Evolutionary conservation across 2,797 vertebrate species (phyloP), one percentile per base, ranked within the genome.

Genomic region (Coilia nasus): DNA sequence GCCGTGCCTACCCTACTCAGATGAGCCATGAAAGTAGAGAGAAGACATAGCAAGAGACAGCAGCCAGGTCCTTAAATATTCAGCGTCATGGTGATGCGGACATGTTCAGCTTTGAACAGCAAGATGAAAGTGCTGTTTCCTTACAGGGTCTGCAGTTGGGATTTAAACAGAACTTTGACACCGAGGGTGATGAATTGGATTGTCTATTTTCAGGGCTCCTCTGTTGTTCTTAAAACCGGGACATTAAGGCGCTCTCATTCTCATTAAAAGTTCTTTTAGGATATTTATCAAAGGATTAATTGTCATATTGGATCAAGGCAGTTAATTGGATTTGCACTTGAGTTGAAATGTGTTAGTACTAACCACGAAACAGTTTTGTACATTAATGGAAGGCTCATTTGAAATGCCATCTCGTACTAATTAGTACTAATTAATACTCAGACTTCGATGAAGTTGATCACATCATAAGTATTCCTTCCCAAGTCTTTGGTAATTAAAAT

Each of bases 291-390:
- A 5, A 0, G 67, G 28, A 35, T 75, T 17, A 75, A 75, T 75
- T 75, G 67, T 75, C 14, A 75, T 19, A 75, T 75, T 75, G 67
- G 67, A 67, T 67, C 23, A 75, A 35, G 67, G 67, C 67, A 35
- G 67, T 75, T 75, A 75, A 75, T 75, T 75, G 67, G 67, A 75
- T 19, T 75, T 75, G 28, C 31, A 75, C 28, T 75, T 35, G 28
- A 75, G 67, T 75, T 75, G 28, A 75, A 31, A 35, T 75, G 67
- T 75, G 64, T 71, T 71, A 12, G 64, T 71, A 28, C 25, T 31
- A 28, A 28, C 25, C 31, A 35, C 28, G 5, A 28, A 71, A 19
- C 12, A 35, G 67, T 35, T 41, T 75, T 75, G 14, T 75, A 71
- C 64, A 35, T 75, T 31, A 75, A 6, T 31, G 1, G 28, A 10